Conservation (phyloP, 2,113 vertebrate species). For the Charina bottae region DNA sequence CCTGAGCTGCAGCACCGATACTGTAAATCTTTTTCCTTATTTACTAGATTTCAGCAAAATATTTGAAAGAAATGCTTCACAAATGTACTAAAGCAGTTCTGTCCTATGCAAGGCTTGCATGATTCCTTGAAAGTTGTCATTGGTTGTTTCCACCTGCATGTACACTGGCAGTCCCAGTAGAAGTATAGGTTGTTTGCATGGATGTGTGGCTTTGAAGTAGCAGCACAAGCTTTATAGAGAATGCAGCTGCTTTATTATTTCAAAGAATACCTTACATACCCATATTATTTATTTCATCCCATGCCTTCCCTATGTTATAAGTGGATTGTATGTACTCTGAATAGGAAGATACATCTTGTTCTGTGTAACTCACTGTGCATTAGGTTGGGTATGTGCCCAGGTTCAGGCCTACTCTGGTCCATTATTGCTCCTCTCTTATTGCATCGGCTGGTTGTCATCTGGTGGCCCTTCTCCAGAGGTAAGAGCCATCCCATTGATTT, state of each 20-base stretch:
- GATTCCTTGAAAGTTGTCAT: background rate
- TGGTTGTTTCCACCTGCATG: background rate
- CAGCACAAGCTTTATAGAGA: background rate
- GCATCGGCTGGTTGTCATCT: background rate
- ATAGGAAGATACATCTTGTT: background rate
- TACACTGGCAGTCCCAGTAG: background rate
- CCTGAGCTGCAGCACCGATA: background rate
- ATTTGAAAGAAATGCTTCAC: background rate
- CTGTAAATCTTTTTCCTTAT: background rate
- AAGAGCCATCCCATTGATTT: background rate
- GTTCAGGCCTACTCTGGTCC: background rate
- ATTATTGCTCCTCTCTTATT: background rate
- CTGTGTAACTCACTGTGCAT: background rate
- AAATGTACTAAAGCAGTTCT: background rate
- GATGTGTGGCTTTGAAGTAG: background rate
- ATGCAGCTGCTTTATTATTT: background rate
- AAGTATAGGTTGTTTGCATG: background rate
- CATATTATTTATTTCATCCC: background rate
- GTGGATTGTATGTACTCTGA: background rate
- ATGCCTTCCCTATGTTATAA: background rate
- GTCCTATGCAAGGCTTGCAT: background rate
- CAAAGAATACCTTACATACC: background rate
- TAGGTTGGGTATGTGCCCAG: background rate
- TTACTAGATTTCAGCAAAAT: background rate
- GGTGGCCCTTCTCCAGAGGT: background rate